Evolutionary conservation across 2,113 vertebrate genomes (phyloP).

Genomic region (Corythornis madagascariensis): DNA sequence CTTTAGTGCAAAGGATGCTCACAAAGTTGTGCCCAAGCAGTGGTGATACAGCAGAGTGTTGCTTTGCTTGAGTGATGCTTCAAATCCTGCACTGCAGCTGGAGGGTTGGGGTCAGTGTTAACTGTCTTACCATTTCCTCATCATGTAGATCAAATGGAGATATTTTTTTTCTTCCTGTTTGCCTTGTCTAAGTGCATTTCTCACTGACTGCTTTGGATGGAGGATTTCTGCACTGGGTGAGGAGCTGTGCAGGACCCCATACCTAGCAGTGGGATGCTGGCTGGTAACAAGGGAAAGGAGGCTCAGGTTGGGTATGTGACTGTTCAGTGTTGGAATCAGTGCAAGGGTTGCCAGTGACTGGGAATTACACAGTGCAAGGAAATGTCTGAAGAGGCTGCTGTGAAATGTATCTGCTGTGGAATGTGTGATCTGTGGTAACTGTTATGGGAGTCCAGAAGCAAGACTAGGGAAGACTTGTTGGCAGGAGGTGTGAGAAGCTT

Average conservation of each 20-base stretch:
- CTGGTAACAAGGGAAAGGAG: not conserved
- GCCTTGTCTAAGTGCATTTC: not conserved
- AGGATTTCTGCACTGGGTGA: not conserved
- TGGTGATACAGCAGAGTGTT: not conserved
- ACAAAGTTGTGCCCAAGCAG: not conserved
- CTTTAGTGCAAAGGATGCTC: not conserved
- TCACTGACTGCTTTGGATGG: not conserved
- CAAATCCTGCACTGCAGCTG: not conserved
- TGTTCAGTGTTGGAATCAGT: not conserved
- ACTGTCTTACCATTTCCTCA: not conserved
- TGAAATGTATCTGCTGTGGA: not conserved
- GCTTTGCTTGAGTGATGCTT: not conserved
- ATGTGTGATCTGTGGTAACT: accelerated
- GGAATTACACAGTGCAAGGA: not conserved
- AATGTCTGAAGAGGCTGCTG: not conserved
- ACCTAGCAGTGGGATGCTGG: not conserved
- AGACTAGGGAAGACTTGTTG: not conserved
- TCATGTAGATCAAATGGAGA: accelerated
- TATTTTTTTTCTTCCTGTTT: not conserved
- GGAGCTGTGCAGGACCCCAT: not conserved
- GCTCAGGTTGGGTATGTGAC: accelerated
- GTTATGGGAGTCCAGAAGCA: not conserved
- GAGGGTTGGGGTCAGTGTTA: accelerated
- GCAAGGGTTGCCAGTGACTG: not conserved
- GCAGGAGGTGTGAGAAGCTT: not conserved